Conservation (phyloP, 2,113 vertebrate genomes). For the Dascyllus trimaculatus region DNA sequence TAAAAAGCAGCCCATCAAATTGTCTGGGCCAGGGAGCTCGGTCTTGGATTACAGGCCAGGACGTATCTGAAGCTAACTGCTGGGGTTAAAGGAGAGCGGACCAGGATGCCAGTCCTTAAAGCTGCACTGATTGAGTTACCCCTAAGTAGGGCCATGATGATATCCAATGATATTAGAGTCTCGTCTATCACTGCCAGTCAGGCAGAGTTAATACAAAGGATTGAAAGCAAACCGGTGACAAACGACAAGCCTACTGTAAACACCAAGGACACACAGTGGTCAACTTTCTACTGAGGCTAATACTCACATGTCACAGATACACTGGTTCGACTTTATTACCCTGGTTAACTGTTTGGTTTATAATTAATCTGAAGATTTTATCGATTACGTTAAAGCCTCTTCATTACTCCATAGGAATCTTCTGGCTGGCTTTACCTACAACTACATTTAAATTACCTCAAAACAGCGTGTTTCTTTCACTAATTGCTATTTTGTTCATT, state of each 20-base stretch:
- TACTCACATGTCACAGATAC: no score
- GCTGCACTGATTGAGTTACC: slow-evolving; percentile 62
- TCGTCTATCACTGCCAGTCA: slow-evolving; percentile 28
- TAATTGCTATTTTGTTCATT: no score
- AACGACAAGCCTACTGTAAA: slow-evolving; percentile 1
- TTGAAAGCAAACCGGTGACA: neutral
- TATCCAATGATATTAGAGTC: slow-evolving; percentile 47
- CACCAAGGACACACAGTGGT: neutral
- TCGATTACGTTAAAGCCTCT: no score
- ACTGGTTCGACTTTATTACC: neutral
- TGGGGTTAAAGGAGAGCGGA: slow-evolving; percentile 54
- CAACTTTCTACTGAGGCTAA: neutral
- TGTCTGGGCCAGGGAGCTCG: neutral
- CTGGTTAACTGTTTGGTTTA: no score
- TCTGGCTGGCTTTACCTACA: no score
- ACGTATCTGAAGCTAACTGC: slow-evolving; percentile 48
- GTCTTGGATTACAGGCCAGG: slow-evolving; percentile 62
- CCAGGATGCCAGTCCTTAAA: slow-evolving; percentile 57
- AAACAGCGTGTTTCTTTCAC: no score
- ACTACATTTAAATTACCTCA: no score
- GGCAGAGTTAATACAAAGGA: slow-evolving; percentile 32
- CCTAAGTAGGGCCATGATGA: slow-evolving; percentile 29
- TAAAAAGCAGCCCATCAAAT: slow-evolving; percentile 64
- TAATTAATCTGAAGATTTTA: no score
- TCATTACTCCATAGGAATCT: no score